Conservation (phyloP, 2,888 invertebrate species). For the Hyposoter dolosus region DNA sequence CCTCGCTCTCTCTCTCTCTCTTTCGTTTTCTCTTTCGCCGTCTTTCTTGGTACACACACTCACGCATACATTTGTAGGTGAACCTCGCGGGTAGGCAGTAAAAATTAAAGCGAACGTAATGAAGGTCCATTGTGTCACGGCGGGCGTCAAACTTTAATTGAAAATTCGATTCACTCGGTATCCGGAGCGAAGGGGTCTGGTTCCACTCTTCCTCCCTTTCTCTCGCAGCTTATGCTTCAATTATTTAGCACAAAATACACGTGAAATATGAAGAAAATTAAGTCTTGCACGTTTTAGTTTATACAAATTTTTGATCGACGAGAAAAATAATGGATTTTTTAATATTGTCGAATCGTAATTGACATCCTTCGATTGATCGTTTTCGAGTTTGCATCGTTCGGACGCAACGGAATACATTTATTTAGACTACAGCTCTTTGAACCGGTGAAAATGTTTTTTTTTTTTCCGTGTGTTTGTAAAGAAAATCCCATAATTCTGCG, state of each 20-base stretch:
- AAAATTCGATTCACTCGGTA: slow-evolving; percentile 74
- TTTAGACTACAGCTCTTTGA: background rate
- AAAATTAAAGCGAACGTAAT: slow-evolving; percentile 75
- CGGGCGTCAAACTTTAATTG: slow-evolving; percentile 74
- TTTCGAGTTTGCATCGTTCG: background rate
- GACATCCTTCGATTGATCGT: background rate
- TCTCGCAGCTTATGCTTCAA: slow-evolving; percentile 13
- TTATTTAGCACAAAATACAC: slow-evolving; percentile 25
- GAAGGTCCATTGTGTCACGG: slow-evolving; percentile 78
- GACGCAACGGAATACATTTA: too few relatives aligned
- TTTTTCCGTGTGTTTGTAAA: too few relatives aligned
- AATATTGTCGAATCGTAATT: background rate
- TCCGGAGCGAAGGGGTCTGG: slow-evolving; percentile 52
- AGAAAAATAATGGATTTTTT: background rate
- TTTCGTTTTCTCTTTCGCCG: slow-evolving; percentile 18
- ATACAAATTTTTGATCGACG: background rate
- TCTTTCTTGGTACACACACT: background rate
- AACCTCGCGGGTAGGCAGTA: slow-evolving; percentile 54
- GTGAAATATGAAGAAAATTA: background rate
- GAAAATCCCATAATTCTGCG: too few relatives aligned
- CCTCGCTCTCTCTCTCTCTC: slow-evolving; percentile 50
- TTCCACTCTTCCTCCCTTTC: slow-evolving; percentile 4
- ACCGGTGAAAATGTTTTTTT: too few relatives aligned
- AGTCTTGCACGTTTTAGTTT: background rate
- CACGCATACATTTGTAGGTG: slow-evolving; percentile 16